Conservation (phyloP, 2,113 vertebrate genomes). For the Erythrocercus mccallii region DNA sequence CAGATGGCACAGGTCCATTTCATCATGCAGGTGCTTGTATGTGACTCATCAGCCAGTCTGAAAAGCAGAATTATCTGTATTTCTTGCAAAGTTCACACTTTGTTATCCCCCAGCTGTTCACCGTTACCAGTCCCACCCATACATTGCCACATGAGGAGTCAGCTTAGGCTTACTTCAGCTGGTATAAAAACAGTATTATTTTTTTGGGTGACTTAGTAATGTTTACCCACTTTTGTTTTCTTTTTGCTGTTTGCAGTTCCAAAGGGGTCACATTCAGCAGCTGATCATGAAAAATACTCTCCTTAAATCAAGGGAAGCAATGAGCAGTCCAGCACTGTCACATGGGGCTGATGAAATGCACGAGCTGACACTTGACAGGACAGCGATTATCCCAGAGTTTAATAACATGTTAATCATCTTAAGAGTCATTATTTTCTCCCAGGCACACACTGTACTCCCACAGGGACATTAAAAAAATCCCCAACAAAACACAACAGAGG, state of each 20-base stretch:
- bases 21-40: neutral
- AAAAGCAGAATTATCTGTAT: neutral
- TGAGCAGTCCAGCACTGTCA: neutral
- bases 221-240: neutral
- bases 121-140: neutral
- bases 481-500: neutral
- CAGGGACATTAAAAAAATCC: neutral
- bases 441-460: neutral
- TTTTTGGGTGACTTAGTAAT: neutral
- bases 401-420: constrained; percentile 59
- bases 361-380: constrained; percentile 9
- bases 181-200: neutral
- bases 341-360: constrained; percentile 21
- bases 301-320: neutral
- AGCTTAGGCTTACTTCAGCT: neutral
- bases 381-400: constrained; percentile 50
- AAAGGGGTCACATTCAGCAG: neutral
- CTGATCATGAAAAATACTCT: neutral
- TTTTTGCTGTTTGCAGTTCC: neutral
- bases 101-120: neutral
- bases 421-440: constrained; percentile 7
- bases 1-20: neutral
- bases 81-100: neutral
- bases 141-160: neutral
- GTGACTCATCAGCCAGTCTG: neutral